Base-by-base conservation (phyloP, 1,140 invertebrate species). In the Lerema accius region DNA sequence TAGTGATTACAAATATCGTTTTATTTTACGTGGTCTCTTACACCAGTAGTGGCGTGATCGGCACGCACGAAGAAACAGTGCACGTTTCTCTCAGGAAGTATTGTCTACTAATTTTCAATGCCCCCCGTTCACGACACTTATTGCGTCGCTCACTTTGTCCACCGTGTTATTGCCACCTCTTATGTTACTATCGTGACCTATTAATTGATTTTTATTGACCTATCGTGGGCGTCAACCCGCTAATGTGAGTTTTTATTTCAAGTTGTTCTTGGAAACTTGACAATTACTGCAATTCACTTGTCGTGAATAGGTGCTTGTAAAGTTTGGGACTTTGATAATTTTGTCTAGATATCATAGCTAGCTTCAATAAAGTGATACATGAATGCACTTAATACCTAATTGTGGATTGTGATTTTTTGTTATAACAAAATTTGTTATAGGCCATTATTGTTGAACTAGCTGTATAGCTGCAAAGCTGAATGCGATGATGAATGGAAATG, bases 11-110 rank as follows among this genome's bases (percentile, higher is more conserved):
- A 51, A 6, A 51, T 51, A 23, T n/a, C 16, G 37, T 48, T 23
- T 48, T 28, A 45, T 45, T 19, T 45, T 16, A 35, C 9, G 28
- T 28, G 32, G 37, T 55, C 58, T 65, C 61, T 67, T 65, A 69
- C 56, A 59, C n/a, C n/a, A n/a, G 53, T 35, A 55, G n/a, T 65
- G 39, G 63, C 75, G 73, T 78, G 73, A 76, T 73, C 60, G 65
- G 69, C 46, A 65, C 63, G 55, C 74, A 77, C 75, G 78, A 73
- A 69, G 61, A 28, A 63, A 65, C 46, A 43, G 56, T 66, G 63
- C 63, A 67, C 60, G 62, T 62, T 62, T 51, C 56, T 62, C 53
- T 42, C 62, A 67, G 75, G 70, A 76, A 76, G 69, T 69, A 65
- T 60, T 65, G 56, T 56, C 39, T 63, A 46, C 53, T 42, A 55